Base-by-base conservation (phyloP, 2,113 vertebrate genomes). In the Pelodiscus sinensis region DNA sequence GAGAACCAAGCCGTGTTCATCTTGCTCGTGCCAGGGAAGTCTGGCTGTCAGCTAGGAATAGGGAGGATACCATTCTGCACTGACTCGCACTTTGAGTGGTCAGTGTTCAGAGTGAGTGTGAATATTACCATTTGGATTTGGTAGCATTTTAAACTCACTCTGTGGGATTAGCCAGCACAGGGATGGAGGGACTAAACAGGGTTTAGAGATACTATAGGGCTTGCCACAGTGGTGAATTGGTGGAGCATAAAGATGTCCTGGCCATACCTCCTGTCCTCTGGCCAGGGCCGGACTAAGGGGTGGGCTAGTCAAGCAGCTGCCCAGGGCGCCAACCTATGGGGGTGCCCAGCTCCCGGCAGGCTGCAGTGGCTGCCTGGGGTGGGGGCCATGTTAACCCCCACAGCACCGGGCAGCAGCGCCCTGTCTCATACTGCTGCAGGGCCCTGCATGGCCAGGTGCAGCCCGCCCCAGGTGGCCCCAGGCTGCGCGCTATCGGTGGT, bases 161-260 rank as follows among this genome's bases (percentile, higher is more conserved):
- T 82, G 84, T 81, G 79, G 90, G 95, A 95, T 92, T 86, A 38
- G 56, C 50, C 86, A 82, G 89, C 31, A 62, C 54, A 90, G 94
- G 73, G 3, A 80, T 8, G 80, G 82, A 77, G 38, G 19, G 58
- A 85, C 87, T 80, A 56, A n/a, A 57, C 55, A 91, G 79, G 15
- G 24, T 54, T 86, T 87, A 92, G 25, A 35, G 1, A 2, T 78
- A 71, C 27, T 73, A 15, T 51, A 14, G 77, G 73, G 58, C 83
- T 90, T 88, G 15, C 65, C 89, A 79, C 13, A 80, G 55, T 35
- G 4, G 11, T 81, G 18, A 35, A 29, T 60, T 22, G 77, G 19
- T 55, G 16, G 89, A 21, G 10, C 2, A 22, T 82, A 22, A 14
- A 88, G 16, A 11, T 86, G 65, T 91, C 44, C 56, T 10, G 29